Conservation (phyloP, 2,888 invertebrate genomes). For the Brachynemurus nebulosus region DNA sequence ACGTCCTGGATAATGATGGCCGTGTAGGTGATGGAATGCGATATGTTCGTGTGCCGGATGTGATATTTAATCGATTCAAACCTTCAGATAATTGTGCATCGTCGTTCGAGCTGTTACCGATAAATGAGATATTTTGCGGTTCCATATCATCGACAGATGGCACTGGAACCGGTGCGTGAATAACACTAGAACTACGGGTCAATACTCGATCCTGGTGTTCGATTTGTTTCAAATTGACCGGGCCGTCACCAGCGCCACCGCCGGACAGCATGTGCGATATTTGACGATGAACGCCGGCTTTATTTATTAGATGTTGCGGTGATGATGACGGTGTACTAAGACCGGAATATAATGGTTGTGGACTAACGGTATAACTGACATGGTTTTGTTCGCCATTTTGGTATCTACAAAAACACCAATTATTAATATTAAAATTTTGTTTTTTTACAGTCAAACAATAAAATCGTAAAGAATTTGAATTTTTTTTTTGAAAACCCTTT, state of each 20-base stretch:
- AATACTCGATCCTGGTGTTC: conserved; percentile 18
- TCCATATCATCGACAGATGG: conserved; percentile 78
- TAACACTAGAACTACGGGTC: conserved; percentile 9
- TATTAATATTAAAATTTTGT: no score
- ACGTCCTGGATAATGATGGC: conserved; percentile 52
- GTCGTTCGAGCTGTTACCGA: conserved; percentile 51
- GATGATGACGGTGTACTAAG: conserved; percentile 36
- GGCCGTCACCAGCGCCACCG: conserved; percentile 24
- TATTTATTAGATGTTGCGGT: conserved; percentile 44
- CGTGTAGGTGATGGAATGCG: conserved; percentile 80
- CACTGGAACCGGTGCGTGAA: conserved; percentile 44
- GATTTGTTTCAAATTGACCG: conserved; percentile 38
- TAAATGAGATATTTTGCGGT: conserved; percentile 85
- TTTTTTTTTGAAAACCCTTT: no score
- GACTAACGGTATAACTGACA: conserved; percentile 42
- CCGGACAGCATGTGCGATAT: conserved; percentile 32
- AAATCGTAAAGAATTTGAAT: no score
- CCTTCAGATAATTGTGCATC: conserved; percentile 23
- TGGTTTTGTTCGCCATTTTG: conserved; percentile 52
- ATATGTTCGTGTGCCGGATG: conserved; percentile 77
- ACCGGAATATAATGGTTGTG: conserved; percentile 17
- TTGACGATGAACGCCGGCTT: conserved; percentile 41
- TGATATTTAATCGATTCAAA: conserved; percentile 48
- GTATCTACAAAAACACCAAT: conserved; percentile 31
- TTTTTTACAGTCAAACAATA: no score